Evolutionary conservation across 2,888 invertebrate species (phyloP).

Genomic region (Coelopa pilipes): DNA sequence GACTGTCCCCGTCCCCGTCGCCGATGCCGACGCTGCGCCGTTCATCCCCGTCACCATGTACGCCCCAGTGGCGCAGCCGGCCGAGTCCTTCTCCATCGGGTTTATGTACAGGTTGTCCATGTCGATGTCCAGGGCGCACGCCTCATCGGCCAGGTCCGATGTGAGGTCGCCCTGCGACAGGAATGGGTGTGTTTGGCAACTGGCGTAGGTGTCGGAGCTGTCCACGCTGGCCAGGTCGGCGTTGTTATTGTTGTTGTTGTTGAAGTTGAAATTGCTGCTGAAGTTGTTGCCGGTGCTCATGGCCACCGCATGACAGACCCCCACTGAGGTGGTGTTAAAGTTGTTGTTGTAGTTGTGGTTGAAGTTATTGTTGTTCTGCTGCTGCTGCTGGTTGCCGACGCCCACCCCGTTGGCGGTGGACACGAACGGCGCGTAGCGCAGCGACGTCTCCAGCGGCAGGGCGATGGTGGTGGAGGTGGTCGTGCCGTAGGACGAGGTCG

Average conservation of each 20-base stretch:
- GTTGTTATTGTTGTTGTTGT: conserved; percentile 65
- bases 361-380: conserved; percentile 55
- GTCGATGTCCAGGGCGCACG: conserved; percentile 68
- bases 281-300: conserved; percentile 49
- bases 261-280: conserved; percentile 55
- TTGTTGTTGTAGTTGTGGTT: conserved; percentile 65
- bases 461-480: conserved; percentile 65
- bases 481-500: conserved; percentile 64
- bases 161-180: conserved; percentile 85
- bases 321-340: conserved; percentile 59
- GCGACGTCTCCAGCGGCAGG: conserved; percentile 62
- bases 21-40: conserved; percentile 49
- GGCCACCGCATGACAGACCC: conserved; percentile 49
- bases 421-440: conserved; percentile 59
- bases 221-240: conserved; percentile 72
- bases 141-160: conserved; percentile 68
- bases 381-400: conserved; percentile 39
- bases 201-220: conserved; percentile 95
- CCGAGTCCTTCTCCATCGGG: conserved; percentile 76
- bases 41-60: conserved; percentile 23
- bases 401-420: conserved; percentile 46
- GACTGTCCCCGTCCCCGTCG: conserved; percentile 41
- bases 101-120: conserved; percentile 90
- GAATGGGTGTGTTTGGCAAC: conserved; percentile 95
- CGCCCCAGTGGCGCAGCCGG: conserved; percentile 45